Evolutionary conservation across 2,113 vertebrate genomes (phyloP), one percentile per base, ranked within the genome.

Genomic region (Hypanus sabinus): DNA sequence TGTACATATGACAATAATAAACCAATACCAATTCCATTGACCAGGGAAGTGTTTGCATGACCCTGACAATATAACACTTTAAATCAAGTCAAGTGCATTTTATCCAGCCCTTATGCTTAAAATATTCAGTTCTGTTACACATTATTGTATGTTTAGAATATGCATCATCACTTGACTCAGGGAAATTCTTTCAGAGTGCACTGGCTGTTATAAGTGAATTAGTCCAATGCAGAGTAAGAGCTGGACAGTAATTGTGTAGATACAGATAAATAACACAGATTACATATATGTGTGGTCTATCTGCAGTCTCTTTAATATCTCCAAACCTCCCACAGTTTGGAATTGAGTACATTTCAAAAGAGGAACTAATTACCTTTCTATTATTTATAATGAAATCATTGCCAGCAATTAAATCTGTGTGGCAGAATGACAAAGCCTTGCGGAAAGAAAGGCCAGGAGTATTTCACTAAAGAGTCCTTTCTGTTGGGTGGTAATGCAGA

Each of bases 361-460:
- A 14, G 27, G 14, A 5, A 3, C 30, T 33, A 65, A 90, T 65
- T 7, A 20, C n/a, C 85, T 65, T 90, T 65, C 65, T 18, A 65
- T 90, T 65, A 33, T 20, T 65, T 62, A 33, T 90, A 90, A 90
- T 90, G 85, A 65, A 90, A 65, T 88, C 85, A 65, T 30, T 18
- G 85, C 5, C 4, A 68, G 33, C 30, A 90, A 90, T 90, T 90
- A 65, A 88, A 88, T n/a, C 83, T 87, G 55, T 81, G 55, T 14
- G 11, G 55, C 46, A 87, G 83, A 55, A 30, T 87, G 14, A 88
- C 57, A 65, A 62, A 33, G 85, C 30, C 85, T 65, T 16, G 30
- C 55, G 18, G 85, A 88, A 33, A 79, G 60, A 57, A 83, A 55
- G 83, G 20, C 83, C 55, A 87, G 60, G 60, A 30, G 27, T 65